Base-by-base conservation (phyloP, 2,113 vertebrate species). In the Rhea americana region DNA sequence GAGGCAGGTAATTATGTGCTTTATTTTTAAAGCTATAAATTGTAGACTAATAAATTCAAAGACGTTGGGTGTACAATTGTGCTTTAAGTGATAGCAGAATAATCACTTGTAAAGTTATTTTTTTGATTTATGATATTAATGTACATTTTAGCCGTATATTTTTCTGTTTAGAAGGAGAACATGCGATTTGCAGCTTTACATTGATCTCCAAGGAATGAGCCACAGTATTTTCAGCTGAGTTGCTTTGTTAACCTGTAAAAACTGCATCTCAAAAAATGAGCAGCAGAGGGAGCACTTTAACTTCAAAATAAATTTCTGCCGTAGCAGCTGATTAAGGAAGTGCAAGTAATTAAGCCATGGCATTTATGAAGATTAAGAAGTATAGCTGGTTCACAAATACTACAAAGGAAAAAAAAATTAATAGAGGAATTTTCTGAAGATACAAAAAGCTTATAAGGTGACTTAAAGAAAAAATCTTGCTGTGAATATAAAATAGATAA, bases 1-100 rank as follows among this genome's bases (percentile, higher is more conserved):
- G 98, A 95, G 99, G 99, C 97, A 99, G 99, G 99, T 99, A 98
- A 99, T 97, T 96, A 97, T 89, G 55, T 82, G 86, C 30, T 92
- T 97, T 95, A 20, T 92, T 83, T 88, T 95, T 81, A 55, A 37
- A 86, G 58, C 85, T 50, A 22, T 78, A 90, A 91, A 63, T 85
- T 2, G n/a, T 50, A 66, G 90, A 66, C 32, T 84, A 80, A 86
- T 73, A 80, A 66, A 95, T 84, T 24, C 13, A 80, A 84, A 45
- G 73, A 53, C 88, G 12, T 13, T 10, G 4, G 35, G 30, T 62
- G 7, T 62, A 28, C 56, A 53, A 0, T 66, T 84, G 47, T 56
- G 21, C 43, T 67, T 85, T 88, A 72, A 84, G 11, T 50, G 22
- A 28, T 47, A 13, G 26, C 4, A 61, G 11, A 90, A 56, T 51